Evolutionary conservation across 53 echinoderm and acorn worm genomes (phyloP).

Genomic region (Actinopyga echinites): DNA sequence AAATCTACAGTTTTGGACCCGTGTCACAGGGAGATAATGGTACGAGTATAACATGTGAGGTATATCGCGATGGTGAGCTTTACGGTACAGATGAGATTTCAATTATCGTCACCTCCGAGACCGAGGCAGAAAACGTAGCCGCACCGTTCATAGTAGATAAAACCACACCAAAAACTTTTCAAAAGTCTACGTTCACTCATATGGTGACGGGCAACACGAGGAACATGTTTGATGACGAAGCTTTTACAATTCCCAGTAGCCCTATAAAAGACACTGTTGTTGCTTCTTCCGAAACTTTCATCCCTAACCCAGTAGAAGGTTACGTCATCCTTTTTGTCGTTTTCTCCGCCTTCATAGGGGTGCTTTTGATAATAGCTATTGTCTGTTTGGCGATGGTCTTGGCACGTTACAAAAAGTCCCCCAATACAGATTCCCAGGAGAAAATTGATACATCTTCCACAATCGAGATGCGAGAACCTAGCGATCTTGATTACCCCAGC

Average conservation of each 20-base stretch:
- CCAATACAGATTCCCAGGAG: neutral
- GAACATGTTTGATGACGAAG: too few relatives aligned
- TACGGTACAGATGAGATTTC: neutral
- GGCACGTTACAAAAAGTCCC: neutral
- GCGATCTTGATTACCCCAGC: neutral
- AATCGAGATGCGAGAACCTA: neutral
- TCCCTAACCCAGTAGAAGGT: neutral
- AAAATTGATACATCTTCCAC: neutral
- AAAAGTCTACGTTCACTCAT: too few relatives aligned
- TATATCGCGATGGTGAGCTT: neutral
- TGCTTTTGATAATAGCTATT: neutral
- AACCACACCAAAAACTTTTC: too few relatives aligned
- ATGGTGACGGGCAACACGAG: too few relatives aligned
- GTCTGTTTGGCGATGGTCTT: slow-evolving; percentile 29
- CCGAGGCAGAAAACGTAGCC: too few relatives aligned
- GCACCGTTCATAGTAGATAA: too few relatives aligned
- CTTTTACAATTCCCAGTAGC: too few relatives aligned
- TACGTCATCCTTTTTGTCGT: slow-evolving; percentile 4
- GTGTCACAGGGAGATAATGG: neutral
- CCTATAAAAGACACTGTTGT: too few relatives aligned
- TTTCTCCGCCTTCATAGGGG: neutral
- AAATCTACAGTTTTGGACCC: slow-evolving; percentile 22
- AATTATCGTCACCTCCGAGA: too few relatives aligned
- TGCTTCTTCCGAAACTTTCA: too few relatives aligned
- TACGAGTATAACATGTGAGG: slow-evolving; percentile 2